Percentiles rank a stretch among this genome's conserved stretches.
These are phyloP conservation scores for Colaptes auratus DNA, from an alignment of 2,113 vertebrate species.

Conservation along the genomic window DNA sequence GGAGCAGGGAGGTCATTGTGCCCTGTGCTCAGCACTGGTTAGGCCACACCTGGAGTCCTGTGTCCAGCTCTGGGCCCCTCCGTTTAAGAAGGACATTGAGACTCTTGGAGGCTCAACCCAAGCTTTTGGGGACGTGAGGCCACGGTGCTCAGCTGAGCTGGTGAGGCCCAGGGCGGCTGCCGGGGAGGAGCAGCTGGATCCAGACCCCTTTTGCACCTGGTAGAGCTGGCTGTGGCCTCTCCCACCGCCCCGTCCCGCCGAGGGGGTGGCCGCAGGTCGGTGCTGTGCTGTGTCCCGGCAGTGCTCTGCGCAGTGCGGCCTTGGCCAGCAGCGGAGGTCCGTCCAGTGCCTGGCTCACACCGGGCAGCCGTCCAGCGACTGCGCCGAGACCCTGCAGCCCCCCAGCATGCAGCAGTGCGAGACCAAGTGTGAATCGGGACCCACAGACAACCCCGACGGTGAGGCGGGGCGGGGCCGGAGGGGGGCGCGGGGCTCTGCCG, in stretches of 20 bases:
- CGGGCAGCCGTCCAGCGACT: slow-evolving; percentile 86
- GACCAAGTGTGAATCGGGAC: slow-evolving; percentile 87
- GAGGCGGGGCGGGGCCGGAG: neutral
- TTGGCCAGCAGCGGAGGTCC: slow-evolving; percentile 90
- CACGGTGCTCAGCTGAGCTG: accelerated
- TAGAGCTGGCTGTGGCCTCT: neutral
- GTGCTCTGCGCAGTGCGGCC: slow-evolving; percentile 92
- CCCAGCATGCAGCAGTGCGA: slow-evolving; percentile 90
- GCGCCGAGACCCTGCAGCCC: slow-evolving; percentile 85
- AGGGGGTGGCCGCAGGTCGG: neutral
- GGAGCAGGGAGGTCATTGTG: too few species aligned
- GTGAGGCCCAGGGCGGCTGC: neutral
- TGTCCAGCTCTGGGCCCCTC: too few species aligned
- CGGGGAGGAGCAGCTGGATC: neutral
- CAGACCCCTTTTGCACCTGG: neutral
- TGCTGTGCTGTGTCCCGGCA: slow-evolving; percentile 40
- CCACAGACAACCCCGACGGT: slow-evolving; percentile 94
- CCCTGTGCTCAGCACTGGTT: too few species aligned
- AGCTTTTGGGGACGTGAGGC: neutral
- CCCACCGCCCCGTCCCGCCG: too few species aligned
- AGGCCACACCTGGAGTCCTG: too few species aligned
- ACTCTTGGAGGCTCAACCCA: neutral
- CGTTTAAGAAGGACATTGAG: too few species aligned
- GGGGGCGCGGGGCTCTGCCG: accelerated
- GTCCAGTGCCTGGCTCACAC: slow-evolving; percentile 91